Evolutionary conservation across 64 coral and sea anemone species (phyloP).

Genomic region (Hydrozoanthus tunicans): DNA sequence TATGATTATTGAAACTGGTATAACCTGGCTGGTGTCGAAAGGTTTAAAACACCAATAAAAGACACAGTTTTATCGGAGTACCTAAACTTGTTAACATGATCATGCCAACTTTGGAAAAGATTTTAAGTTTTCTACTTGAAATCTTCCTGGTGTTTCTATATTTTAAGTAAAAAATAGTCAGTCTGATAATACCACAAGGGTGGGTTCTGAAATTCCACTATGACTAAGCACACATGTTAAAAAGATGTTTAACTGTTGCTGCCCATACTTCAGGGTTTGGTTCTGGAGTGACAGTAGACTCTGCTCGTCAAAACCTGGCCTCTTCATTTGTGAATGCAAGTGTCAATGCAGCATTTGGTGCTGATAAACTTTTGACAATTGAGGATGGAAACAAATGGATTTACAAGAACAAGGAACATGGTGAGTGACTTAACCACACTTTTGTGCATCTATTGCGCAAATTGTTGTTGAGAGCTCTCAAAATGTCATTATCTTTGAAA

Average conservation of each 20-base stretch:
- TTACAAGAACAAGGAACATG: slow-evolving; percentile 99
- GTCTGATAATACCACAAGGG: too few relatives aligned
- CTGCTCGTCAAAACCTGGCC: slow-evolving; percentile 93
- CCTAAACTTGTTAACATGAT: too few relatives aligned
- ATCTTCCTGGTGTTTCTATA: neutral
- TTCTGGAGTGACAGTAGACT: slow-evolving; percentile 84
- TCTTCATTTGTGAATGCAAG: slow-evolving; percentile 96
- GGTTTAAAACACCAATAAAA: too few relatives aligned
- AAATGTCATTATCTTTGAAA: too few relatives aligned
- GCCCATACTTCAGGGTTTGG: slow-evolving; percentile 62
- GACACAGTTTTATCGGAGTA: too few relatives aligned
- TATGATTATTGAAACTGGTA: too few relatives aligned
- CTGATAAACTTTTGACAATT: slow-evolving; percentile 87
- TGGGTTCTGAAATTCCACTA: neutral
- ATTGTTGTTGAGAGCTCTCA: neutral
- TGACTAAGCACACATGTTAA: neutral
- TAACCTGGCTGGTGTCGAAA: too few relatives aligned
- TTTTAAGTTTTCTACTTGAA: neutral
- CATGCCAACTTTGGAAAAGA: neutral
- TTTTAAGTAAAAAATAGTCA: neutral
- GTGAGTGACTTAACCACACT: slow-evolving; percentile 4
- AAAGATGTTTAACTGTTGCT: neutral
- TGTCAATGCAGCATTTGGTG: slow-evolving; percentile 97
- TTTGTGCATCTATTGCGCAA: neutral
- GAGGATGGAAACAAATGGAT: slow-evolving; percentile 99